Evolutionary conservation across 2,888 invertebrate species (phyloP).

Genomic region (Sicus ferrugineus): DNA sequence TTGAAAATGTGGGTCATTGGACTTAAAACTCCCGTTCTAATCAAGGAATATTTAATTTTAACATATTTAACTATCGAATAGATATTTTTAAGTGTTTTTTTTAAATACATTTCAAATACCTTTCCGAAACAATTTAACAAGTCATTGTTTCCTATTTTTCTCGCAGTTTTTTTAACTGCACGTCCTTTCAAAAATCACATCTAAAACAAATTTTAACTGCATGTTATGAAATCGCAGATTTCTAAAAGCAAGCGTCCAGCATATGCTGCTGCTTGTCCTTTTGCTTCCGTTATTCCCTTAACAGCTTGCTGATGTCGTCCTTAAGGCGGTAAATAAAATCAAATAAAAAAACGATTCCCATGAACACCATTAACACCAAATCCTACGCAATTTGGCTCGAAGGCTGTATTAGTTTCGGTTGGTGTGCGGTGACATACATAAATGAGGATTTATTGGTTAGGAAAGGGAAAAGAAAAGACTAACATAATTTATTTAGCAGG

Average conservation of each 20-base stretch:
- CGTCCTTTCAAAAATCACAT: not conserved
- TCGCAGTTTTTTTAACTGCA: conserved; percentile 20
- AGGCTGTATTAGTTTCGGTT: conserved; percentile 19
- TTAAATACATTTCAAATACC: not conserved
- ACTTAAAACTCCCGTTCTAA: too few relatives aligned
- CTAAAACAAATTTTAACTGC: not conserved
- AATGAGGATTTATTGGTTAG: conserved; percentile 6
- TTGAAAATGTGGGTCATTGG: too few relatives aligned
- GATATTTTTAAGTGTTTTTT: not conserved
- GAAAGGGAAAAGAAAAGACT: not conserved
- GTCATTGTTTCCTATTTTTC: not conserved
- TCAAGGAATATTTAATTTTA: too few relatives aligned
- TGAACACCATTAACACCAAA: conserved; percentile 36
- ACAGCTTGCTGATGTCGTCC: not conserved
- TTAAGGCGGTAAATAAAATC: too few relatives aligned
- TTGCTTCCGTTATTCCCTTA: not conserved
- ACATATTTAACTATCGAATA: too few relatives aligned
- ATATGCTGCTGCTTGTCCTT: not conserved
- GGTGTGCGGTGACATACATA: not conserved
- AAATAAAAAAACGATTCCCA: conserved; percentile 19
- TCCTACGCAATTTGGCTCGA: conserved; percentile 33
- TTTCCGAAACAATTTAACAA: not conserved
- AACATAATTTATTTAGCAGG: not conserved
- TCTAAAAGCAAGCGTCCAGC: not conserved
- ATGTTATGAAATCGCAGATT: not conserved